Percentiles rank a stretch among this genome's conserved stretches.
phyloP scores from a whole-genome alignment of 2,888 invertebrate species.

The Labia minor region DNA sequence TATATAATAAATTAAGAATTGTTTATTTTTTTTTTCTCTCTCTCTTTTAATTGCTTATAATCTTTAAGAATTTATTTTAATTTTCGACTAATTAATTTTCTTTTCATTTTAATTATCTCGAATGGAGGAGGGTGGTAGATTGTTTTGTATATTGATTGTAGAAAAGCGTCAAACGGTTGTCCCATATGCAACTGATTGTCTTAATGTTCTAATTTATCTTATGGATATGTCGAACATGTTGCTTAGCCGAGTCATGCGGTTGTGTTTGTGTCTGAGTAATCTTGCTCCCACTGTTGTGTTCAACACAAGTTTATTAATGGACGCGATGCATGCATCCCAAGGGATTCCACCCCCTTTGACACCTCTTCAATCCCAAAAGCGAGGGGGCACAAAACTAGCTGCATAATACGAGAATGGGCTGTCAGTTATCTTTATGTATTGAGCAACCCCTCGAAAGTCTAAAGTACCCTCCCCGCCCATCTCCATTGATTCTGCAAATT shows the following conservation, averaged over 20 bases:
- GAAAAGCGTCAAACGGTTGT: too few relatives aligned
- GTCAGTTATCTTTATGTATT: conserved; percentile 13
- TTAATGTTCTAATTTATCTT: conserved; percentile 1
- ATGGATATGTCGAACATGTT: not conserved
- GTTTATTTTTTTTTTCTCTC: too few relatives aligned
- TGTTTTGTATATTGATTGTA: too few relatives aligned
- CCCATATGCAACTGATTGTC: not conserved
- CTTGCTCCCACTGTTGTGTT: not conserved
- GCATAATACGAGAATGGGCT: conserved; percentile 13
- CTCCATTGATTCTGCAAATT: conserved; percentile 8
- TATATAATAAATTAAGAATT: too few relatives aligned
- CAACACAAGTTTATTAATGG: conserved; percentile 3
- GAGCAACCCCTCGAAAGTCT: not conserved
- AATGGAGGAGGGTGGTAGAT: too few relatives aligned
- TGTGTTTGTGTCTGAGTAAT: conserved; percentile 13
- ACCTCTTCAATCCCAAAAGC: not conserved
- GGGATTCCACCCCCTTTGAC: conserved; percentile 13
- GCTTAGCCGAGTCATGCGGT: conserved; percentile 1
- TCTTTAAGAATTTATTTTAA: too few relatives aligned
- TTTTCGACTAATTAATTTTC: too few relatives aligned
- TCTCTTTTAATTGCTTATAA: too few relatives aligned
- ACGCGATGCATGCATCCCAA: conserved; percentile 13
- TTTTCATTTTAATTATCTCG: too few relatives aligned
- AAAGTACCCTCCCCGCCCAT: conserved; percentile 2
- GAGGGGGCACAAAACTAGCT: not conserved